Evolutionary conservation across 1,140 invertebrate species (phyloP).

Genomic region (Apis cerana): DNA sequence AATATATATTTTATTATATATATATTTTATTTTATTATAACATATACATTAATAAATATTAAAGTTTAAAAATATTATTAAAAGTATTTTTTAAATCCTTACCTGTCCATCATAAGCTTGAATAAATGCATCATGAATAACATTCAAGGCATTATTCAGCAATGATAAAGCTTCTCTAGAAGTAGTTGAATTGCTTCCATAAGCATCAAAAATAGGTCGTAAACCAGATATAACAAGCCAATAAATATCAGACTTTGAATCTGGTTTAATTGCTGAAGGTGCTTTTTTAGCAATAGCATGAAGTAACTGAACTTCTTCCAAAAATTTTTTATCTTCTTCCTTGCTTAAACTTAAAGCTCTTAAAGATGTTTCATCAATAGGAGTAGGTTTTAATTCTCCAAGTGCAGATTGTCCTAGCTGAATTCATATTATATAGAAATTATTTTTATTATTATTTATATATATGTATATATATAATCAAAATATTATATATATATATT

Average conservation of each 20-base stretch:
- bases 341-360: conserved; percentile 69
- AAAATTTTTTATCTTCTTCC: conserved; percentile 85
- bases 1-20: not conserved
- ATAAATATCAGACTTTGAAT: conserved; percentile 85
- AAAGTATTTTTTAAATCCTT: conserved; percentile 12
- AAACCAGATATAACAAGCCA: conserved; percentile 85
- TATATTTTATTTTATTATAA: not conserved
- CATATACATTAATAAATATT: not conserved
- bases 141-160: conserved; percentile 82
- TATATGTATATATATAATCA: not conserved
- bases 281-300: conserved; percentile 84
- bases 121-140: conserved; percentile 83
- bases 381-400: conserved; percentile 82
- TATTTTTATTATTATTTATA: not conserved
- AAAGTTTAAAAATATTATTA: not conserved
- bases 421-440: conserved; percentile 22
- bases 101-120: conserved; percentile 86
- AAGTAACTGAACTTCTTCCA: conserved; percentile 85
- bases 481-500: too few species aligned
- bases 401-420: conserved; percentile 78
- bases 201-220: conserved; percentile 84
- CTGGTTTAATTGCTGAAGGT: conserved; percentile 78
- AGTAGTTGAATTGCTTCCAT: conserved; percentile 86
- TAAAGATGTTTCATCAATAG: conserved; percentile 70
- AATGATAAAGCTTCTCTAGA: conserved; percentile 86